A percentile compares a stretch with the other conserved stretches of the same genome.
phyloP scores from a whole-genome alignment of 2,888 invertebrate species.

The Piscicola geometra region DNA sequence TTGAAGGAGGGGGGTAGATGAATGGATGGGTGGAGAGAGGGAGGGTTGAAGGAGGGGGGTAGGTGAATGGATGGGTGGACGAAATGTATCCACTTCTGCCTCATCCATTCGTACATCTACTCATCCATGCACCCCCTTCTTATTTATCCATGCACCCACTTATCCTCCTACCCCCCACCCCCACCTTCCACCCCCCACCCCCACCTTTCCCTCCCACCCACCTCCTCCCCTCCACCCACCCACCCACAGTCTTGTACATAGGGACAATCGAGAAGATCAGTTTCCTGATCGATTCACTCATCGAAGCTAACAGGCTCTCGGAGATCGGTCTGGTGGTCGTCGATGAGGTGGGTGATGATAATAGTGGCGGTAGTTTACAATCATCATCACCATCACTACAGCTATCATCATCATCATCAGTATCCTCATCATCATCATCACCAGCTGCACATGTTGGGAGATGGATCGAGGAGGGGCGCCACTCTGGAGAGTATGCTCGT shows the following conservation, averaged over 20 bases:
- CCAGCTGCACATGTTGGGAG: slow-evolving; percentile 78
- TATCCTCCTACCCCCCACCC: no score
- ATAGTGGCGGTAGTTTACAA: neutral
- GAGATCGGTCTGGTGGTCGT: slow-evolving; percentile 76
- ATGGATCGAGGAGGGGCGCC: slow-evolving; percentile 73
- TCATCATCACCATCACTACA: slow-evolving; percentile 2
- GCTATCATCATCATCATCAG: slow-evolving; percentile 18
- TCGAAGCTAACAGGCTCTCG: slow-evolving; percentile 69
- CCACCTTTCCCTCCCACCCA: no score
- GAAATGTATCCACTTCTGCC: no score
- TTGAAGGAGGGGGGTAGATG: no score
- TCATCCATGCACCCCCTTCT: no score
- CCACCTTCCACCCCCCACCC: no score
- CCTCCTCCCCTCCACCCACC: no score
- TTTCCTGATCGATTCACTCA: slow-evolving; percentile 75
- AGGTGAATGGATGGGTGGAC: no score
- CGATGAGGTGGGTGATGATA: slow-evolving; percentile 67
- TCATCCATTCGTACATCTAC: no score
- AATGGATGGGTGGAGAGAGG: no score
- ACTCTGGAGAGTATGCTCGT: slow-evolving; percentile 76
- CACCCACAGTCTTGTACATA: slow-evolving; percentile 68
- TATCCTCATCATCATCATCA: slow-evolving; percentile 35
- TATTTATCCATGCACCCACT: no score
- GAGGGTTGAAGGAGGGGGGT: no score
- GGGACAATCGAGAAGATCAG: slow-evolving; percentile 92